Base-by-base conservation (phyloP, 2,113 vertebrate genomes). In the Cavia porcellus region DNA sequence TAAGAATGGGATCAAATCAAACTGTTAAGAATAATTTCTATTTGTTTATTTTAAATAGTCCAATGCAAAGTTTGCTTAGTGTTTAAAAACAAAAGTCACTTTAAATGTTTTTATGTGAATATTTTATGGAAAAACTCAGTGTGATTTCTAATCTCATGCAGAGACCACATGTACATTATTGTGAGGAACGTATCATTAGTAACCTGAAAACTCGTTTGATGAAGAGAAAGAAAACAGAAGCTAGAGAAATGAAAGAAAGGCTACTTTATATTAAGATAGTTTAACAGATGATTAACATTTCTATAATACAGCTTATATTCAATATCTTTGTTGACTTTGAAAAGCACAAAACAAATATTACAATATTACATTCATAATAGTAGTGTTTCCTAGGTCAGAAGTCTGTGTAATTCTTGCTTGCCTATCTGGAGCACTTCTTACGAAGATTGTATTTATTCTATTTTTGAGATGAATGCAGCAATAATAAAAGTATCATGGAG, bases 361-460 rank as follows among this genome's bases (percentile, higher is more conserved):
- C 61, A 89, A 66, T 89, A 96, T 91, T 86, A 87, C 68, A 93
- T 89, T 89, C 89, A 45, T 90, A 84, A 90, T 17, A 72, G 32
- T 84, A 32, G 19, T 13, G 68, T 75, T 97, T 64, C 62, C 72
- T 55, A 24, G 83, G 52, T 95, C 68, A 89, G 68, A 96, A 97
- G 68, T 87, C 80, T n/a, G 80, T 42, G 62, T 45, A 75, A 84
- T 90, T 57, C 83, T 93, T 68, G 62, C 85, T 62, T 38, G 61
- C 68, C 95, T 96, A 64, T 75, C 89, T 86, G 72, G 66, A 91
- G 70, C 66, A 86, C 80, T 95, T 94, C 93, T 97, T 70, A 61
- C 35, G 47, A 96, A 96, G 85, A 72, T 17, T 91, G 20, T 81
- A 89, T 95, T 97, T 94, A 97, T 97, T 96, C 95, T 93, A 93